These are phyloP conservation scores for Peromyscus melanophrys DNA, from an alignment of 2,797 vertebrate genomes.

Conservation along the genomic window DNA sequence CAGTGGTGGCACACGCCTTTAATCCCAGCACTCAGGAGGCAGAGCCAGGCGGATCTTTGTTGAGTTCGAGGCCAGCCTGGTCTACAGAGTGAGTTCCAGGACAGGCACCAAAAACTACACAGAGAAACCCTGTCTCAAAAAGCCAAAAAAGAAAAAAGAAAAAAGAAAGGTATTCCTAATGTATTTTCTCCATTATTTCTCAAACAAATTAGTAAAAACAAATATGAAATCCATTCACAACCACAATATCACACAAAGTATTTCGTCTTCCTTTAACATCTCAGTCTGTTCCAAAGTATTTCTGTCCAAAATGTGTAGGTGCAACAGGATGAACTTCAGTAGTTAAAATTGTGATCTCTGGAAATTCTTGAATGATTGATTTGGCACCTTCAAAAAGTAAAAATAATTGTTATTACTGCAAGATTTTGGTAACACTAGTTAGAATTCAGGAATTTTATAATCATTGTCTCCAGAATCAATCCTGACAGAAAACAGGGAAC, in stretches of 20 bases:
- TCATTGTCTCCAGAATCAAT: constrained; percentile 43
- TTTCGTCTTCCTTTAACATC: constrained; percentile 75
- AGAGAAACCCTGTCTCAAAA: no score
- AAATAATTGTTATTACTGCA: constrained; percentile 58
- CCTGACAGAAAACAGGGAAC: constrained; percentile 1
- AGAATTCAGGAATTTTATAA: constrained; percentile 64
- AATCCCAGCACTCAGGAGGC: no score
- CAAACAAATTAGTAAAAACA: constrained; percentile 80
- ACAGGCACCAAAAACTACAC: no score
- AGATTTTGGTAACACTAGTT: constrained; percentile 26
- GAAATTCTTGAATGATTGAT: constrained; percentile 99
- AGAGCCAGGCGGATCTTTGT: no score
- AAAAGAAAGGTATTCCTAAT: constrained; percentile 52
- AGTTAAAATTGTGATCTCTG: constrained; percentile 98
- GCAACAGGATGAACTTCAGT: constrained; percentile 98
- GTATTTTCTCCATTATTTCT: constrained; percentile 65
- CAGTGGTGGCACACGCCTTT: no score
- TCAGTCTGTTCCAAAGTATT: constrained; percentile 98
- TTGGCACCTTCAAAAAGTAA: constrained; percentile 93
- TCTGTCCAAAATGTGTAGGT: constrained; percentile 98
- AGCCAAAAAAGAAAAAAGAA: no score
- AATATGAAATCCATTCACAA: constrained; percentile 78
- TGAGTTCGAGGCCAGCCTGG: no score
- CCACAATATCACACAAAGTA: constrained; percentile 75
- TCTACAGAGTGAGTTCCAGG: no score